Evolutionary conservation across 2,113 vertebrate species (phyloP).

Genomic region (Ctenomys sociabilis): DNA sequence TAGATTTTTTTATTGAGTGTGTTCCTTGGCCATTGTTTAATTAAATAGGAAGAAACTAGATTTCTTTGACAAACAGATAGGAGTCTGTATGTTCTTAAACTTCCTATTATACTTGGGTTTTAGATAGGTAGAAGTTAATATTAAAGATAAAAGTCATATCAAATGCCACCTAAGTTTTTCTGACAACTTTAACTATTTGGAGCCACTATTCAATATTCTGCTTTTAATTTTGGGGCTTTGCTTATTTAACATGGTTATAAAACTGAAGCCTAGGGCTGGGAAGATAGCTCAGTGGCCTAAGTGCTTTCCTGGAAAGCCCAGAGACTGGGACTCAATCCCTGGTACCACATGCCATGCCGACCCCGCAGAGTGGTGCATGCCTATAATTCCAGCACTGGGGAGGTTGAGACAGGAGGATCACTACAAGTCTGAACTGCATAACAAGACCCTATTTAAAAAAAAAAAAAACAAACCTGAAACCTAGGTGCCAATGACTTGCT

Average conservation of each 20-base stretch:
- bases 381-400: no score
- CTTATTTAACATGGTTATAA: background rate
- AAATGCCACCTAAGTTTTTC: background rate
- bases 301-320: no score
- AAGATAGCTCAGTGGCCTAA: no score
- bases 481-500: background rate
- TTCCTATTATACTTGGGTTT: background rate
- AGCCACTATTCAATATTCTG: background rate
- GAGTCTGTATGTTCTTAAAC: background rate
- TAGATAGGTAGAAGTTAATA: background rate
- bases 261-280: background rate
- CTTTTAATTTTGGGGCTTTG: background rate
- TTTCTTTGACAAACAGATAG: background rate
- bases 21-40: background rate
- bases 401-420: no score
- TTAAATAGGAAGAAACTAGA: background rate
- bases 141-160: background rate
- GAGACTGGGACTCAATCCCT: no score
- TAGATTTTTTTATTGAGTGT: background rate
- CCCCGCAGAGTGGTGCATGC: no score
- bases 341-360: no score
- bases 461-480: no score
- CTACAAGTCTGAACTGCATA: no score
- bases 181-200: background rate
- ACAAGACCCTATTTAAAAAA: no score